Evolutionary conservation across 2,797 vertebrate species (phyloP).

Genomic region (Eutrigla gurnardus): DNA sequence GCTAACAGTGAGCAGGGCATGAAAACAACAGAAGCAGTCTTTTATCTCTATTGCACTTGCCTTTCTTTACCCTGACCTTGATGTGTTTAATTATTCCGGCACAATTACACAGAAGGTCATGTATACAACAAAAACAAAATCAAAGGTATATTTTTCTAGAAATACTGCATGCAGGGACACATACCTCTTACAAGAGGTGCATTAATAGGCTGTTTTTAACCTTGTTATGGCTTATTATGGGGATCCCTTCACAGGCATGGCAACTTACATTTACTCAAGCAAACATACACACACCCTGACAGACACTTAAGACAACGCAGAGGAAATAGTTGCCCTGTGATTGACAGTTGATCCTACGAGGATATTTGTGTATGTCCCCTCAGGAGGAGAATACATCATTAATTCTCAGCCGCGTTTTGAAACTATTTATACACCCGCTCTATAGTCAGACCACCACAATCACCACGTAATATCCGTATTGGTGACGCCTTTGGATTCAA

Average conservation of each 20-base stretch:
- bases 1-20: not conserved
- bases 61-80: slow-evolving; percentile 1
- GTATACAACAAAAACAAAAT: not conserved
- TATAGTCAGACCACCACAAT: slow-evolving; percentile 29
- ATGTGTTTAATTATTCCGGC: slow-evolving; percentile 13
- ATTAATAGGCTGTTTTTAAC: slow-evolving; percentile 32
- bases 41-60: not conserved
- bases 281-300: slow-evolving; percentile 23
- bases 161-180: slow-evolving; percentile 18
- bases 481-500: slow-evolving; percentile 33
- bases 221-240: slow-evolving; percentile 24
- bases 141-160: slow-evolving; percentile 11
- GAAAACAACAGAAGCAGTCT: not conserved
- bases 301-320: slow-evolving; percentile 6
- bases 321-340: slow-evolving; percentile 45
- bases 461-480: slow-evolving; percentile 16
- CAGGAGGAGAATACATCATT: slow-evolving; percentile 51
- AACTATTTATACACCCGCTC: slow-evolving; percentile 53
- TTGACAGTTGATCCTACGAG: slow-evolving; percentile 54
- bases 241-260: slow-evolving; percentile 35
- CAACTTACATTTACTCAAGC: slow-evolving; percentile 34
- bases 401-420: slow-evolving; percentile 32
- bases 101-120: not conserved
- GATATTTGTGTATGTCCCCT: slow-evolving; percentile 52
- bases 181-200: slow-evolving; percentile 16